phyloP scores from a whole-genome alignment of 2,888 invertebrate genomes.

The Brachyptera putata region DNA sequence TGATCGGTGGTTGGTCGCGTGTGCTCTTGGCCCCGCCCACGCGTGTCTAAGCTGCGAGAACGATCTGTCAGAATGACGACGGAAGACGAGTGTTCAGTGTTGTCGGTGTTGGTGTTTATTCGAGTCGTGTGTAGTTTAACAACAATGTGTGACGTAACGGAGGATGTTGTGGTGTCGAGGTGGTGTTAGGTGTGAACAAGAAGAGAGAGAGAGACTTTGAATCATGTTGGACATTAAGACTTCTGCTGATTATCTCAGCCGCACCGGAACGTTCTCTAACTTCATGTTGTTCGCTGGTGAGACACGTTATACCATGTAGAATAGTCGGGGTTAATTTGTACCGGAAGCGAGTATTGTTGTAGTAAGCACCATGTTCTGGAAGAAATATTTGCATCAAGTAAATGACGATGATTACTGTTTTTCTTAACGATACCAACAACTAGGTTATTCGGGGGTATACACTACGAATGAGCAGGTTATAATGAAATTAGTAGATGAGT shows the following conservation, averaged over 20 bases:
- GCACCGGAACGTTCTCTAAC: constrained; percentile 88
- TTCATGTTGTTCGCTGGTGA: constrained; percentile 93
- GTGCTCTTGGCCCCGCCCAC: background rate
- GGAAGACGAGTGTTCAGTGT: no score
- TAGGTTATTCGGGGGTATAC: no score
- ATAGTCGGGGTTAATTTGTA: background rate
- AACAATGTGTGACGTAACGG: background rate
- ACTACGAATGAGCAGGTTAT: no score
- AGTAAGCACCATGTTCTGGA: no score
- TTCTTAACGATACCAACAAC: no score
- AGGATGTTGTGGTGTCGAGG: background rate
- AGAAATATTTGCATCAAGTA: no score
- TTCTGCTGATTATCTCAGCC: constrained; percentile 84
- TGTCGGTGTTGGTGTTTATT: background rate
- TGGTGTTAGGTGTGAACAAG: background rate
- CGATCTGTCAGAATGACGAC: constrained; percentile 17
- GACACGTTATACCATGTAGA: background rate
- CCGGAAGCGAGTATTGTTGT: no score
- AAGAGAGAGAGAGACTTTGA: constrained; percentile 25
- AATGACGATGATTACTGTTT: no score
- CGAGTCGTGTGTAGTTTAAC: background rate
- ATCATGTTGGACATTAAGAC: constrained; percentile 88
- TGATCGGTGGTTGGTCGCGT: background rate
- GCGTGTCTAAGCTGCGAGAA: background rate
- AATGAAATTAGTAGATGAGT: no score